Conservation (phyloP, 2,888 invertebrate species). For the Diploptera punctata region DNA sequence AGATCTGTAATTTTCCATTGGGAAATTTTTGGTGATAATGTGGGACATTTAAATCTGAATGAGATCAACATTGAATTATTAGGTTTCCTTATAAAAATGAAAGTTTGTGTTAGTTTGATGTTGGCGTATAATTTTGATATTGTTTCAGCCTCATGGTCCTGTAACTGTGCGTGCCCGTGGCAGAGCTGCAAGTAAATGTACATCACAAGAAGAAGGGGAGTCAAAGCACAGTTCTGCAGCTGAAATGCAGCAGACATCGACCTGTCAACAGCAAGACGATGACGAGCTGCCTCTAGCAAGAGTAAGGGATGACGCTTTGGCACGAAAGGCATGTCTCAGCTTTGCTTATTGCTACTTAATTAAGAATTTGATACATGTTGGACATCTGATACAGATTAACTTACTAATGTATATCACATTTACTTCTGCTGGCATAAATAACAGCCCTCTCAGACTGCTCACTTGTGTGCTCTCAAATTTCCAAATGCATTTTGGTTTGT, state of each 20-base stretch:
- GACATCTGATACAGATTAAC: neutral
- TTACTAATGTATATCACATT: too few species aligned
- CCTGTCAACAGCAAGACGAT: slow-evolving; percentile 30
- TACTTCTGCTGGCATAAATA: too few species aligned
- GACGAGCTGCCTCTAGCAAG: slow-evolving; percentile 46
- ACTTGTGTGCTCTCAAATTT: too few species aligned
- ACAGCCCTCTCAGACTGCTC: too few species aligned
- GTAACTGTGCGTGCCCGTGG: slow-evolving; percentile 42
- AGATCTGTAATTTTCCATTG: too few species aligned
- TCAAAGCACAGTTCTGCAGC: neutral
- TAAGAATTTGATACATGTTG: slow-evolving; percentile 8
- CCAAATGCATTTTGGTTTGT: too few species aligned
- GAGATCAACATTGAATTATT: too few species aligned
- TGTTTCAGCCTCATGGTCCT: slow-evolving; percentile 54
- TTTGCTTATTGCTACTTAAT: slow-evolving; percentile 32
- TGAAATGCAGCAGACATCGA: slow-evolving; percentile 5
- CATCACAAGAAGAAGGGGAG: slow-evolving; percentile 24
- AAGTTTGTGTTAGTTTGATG: too few species aligned
- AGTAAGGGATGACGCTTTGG: slow-evolving; percentile 46
- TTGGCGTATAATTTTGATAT: too few species aligned
- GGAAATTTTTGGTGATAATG: too few species aligned
- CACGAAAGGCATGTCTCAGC: slow-evolving; percentile 45
- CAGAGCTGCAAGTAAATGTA: slow-evolving; percentile 33
- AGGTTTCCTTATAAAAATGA: too few species aligned
- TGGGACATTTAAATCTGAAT: too few species aligned